Evolutionary conservation across 1,140 invertebrate species (phyloP), one percentile per base, ranked within the genome.

Genomic region (Aphelenchoides fujianensis): DNA sequence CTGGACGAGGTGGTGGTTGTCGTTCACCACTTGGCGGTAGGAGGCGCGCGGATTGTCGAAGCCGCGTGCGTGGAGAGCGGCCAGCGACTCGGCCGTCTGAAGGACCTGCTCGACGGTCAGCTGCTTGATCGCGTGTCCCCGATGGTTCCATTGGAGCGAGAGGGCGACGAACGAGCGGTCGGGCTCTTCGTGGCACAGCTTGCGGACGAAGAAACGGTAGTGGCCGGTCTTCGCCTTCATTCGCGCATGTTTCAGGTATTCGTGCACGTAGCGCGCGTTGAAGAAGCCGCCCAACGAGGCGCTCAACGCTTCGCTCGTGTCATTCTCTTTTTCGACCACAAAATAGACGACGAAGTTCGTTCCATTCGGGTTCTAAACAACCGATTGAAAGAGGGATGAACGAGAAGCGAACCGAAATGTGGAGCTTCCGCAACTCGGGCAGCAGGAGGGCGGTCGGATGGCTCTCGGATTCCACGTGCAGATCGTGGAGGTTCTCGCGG

Each of bases 231-330:
- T 35, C 30, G 31, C 63, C 2, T 34, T 66, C 0, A 66, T 34
- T 66, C 53, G 12, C n/a, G 23, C 12, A 30, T 66, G 32, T 66
- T 66, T 66, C 1, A 66, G 2, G 16, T 30, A 64, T 70, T 70
- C 69, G 31, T 36, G 54, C 1, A 70, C 9, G 54, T 69, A 70
- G 9, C 69, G 69, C 35, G 61, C 30, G 54, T 70, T 70, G 34
- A 63, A 70, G 35, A 70, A 70, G 28, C 69, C 69, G 31, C 59
- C 69, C 12, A 62, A 32, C 7, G 19, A 59, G 55, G 41, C 41
- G 23, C 12, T 48, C 41, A 48, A 48, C 23, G 12, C 41, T 16
- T 48, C 41, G 23, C 41, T 48, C 23, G 12, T 48, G 23, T 48
- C 41, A 23, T 48, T 23, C 41, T 48, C 41, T 48, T 12, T 16